These are phyloP conservation scores for Idaea aversata DNA, from an alignment of 2,888 invertebrate species.

Conservation along the genomic window DNA sequence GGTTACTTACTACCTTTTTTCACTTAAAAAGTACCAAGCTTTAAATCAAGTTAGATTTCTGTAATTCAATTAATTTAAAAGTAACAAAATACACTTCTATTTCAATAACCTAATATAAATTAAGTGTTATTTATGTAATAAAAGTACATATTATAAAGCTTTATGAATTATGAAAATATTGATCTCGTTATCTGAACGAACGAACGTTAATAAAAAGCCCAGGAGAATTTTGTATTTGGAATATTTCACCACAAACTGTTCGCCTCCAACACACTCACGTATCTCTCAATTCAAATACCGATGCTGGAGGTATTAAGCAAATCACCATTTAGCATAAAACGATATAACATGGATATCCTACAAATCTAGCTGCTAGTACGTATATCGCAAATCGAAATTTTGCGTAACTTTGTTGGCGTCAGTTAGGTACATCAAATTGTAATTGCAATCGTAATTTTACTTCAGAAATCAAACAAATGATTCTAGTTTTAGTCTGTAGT, in stretches of 20 bases:
- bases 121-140: not conserved
- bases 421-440: not conserved
- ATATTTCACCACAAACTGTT: not conserved
- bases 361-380: not conserved
- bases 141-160: not conserved
- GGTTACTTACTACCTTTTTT: no score
- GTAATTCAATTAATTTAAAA: no score
- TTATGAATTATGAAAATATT: not conserved
- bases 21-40: no score
- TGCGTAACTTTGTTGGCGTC: not conserved
- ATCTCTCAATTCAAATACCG: not conserved
- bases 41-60: no score
- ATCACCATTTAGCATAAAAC: conserved; percentile 1
- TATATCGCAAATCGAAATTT: not conserved
- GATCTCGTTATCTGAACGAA: not conserved
- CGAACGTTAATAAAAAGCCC: not conserved
- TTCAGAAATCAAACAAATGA: no score
- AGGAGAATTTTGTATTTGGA: not conserved
- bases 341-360: not conserved
- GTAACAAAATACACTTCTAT: not conserved
- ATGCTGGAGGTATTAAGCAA: not conserved
- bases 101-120: not conserved
- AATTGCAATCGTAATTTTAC: not conserved
- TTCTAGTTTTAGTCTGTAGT: no score
- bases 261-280: not conserved